Conservation (phyloP, 2,113 vertebrate species). For the Malurus alboscapulatus region DNA sequence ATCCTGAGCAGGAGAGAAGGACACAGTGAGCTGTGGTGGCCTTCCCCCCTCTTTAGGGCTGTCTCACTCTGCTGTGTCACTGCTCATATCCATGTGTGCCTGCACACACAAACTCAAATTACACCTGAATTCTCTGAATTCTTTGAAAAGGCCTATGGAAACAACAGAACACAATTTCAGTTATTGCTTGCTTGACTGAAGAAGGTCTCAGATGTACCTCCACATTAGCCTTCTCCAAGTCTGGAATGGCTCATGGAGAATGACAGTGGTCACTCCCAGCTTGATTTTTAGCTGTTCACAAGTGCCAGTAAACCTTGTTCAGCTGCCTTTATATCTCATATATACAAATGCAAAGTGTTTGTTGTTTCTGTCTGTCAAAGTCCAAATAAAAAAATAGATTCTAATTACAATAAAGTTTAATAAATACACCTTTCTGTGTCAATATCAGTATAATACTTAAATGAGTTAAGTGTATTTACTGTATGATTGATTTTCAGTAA, state of each 20-base stretch:
- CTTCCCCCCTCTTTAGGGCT: neutral
- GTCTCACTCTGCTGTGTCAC: neutral
- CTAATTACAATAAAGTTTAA: neutral
- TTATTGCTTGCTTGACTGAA: neutral
- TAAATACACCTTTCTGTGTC: neutral
- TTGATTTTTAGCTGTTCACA: neutral
- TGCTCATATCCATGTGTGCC: neutral
- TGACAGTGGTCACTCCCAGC: neutral
- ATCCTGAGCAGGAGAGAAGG: neutral
- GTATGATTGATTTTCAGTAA: neutral
- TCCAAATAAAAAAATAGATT: neutral
- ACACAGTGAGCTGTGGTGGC: fast-evolving
- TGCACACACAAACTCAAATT: neutral
- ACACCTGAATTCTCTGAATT: neutral
- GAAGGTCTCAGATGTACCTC: neutral
- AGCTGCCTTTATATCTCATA: neutral
- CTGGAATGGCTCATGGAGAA: neutral
- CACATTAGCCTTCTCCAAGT: fast-evolving
- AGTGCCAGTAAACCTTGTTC: neutral
- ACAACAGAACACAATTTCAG: neutral
- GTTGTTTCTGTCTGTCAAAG: neutral
- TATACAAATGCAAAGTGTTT: neutral
- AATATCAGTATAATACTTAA: neutral
- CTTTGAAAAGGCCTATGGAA: neutral
- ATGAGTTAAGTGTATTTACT: neutral